These are phyloP conservation scores for Acanthococcus lagerstroemiae DNA, from an alignment of 2,888 invertebrate genomes.

Conservation along the genomic window DNA sequence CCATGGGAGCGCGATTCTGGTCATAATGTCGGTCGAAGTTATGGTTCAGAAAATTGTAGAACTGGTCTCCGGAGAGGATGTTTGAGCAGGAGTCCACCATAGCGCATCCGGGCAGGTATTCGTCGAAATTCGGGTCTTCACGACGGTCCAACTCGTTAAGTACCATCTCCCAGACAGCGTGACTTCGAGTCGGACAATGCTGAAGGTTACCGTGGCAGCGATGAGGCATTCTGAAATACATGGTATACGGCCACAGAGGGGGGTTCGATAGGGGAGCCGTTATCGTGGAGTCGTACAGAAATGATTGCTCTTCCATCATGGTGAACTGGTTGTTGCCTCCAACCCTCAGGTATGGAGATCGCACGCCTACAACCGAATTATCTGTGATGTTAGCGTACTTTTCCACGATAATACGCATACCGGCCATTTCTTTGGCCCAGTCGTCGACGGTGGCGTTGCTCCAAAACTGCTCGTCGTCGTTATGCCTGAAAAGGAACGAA, in stretches of 20 bases:
- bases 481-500: constrained; percentile 71
- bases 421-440: constrained; percentile 93
- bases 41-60: constrained; percentile 87
- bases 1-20: constrained; percentile 78
- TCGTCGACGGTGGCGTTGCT: constrained; percentile 82
- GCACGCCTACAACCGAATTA: constrained; percentile 81
- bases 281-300: constrained; percentile 90
- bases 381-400: constrained; percentile 83
- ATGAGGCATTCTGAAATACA: constrained; percentile 95
- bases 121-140: constrained; percentile 81
- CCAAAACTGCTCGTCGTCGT: constrained; percentile 86
- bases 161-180: constrained; percentile 94
- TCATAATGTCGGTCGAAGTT: constrained; percentile 88
- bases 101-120: constrained; percentile 80
- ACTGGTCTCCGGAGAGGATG: constrained; percentile 82
- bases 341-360: constrained; percentile 79
- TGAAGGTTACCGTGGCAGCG: constrained; percentile 86
- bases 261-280: constrained; percentile 83
- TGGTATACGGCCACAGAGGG: constrained; percentile 95
- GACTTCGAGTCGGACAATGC: constrained; percentile 81
- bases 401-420: constrained; percentile 81
- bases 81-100: constrained; percentile 94
- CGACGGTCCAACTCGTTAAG: constrained; percentile 87
- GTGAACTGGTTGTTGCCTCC: constrained; percentile 94
- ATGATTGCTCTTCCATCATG: constrained; percentile 94